phyloP scores from a whole-genome alignment of 2,888 invertebrate species.

The Tholera decimalis region DNA sequence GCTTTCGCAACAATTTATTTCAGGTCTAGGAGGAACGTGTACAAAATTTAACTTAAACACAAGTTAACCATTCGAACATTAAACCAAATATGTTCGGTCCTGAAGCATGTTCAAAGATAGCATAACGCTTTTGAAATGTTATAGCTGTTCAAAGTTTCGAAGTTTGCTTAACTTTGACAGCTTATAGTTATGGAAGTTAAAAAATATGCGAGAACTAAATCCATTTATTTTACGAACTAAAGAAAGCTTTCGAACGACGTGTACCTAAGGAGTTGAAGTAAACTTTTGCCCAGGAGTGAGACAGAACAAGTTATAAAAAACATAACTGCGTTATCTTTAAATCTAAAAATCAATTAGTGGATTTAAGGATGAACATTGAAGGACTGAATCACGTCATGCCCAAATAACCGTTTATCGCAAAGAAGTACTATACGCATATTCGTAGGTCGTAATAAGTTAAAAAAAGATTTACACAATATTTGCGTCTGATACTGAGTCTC shows the following conservation, averaged over 20 bases:
- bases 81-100: conserved; percentile 29
- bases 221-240: conserved; percentile 5
- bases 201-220: conserved; percentile 41
- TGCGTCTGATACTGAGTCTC: no score
- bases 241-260: not conserved
- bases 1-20: not conserved
- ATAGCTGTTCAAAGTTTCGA: conserved; percentile 28
- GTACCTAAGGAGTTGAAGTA: no score
- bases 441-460: no score
- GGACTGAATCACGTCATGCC: not conserved
- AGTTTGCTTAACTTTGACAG: conserved; percentile 33
- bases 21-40: not conserved
- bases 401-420: not conserved
- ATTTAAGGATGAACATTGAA: no score
- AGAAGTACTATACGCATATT: not conserved
- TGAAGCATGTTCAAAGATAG: conserved; percentile 41
- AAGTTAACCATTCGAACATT: conserved; percentile 26
- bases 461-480: no score
- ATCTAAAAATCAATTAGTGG: not conserved
- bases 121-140: conserved; percentile 31
- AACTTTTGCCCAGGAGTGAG: no score
- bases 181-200: conserved; percentile 5
- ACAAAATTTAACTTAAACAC: conserved; percentile 4
- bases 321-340: no score
- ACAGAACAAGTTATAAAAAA: not conserved